phyloP scores from a whole-genome alignment of 2,113 vertebrate genomes.

The Colius striatus region DNA sequence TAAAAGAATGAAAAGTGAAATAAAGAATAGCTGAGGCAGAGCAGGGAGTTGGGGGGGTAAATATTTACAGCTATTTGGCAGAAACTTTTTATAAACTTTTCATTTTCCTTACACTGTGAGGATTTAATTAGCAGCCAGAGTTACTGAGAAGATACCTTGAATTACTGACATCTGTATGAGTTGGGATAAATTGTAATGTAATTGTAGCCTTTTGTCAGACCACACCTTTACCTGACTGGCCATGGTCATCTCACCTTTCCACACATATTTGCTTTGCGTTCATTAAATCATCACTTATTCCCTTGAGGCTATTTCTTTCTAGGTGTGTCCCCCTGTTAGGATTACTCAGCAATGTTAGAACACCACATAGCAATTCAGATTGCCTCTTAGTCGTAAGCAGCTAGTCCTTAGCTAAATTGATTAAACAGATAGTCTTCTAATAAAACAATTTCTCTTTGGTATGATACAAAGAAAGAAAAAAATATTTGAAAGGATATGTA shows the following conservation, averaged over 20 bases:
- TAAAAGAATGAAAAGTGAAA: not conserved
- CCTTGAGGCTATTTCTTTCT: not conserved
- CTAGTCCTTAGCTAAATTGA: not conserved
- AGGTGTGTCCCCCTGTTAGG: not conserved
- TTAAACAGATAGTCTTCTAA: not conserved
- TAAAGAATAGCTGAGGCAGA: not conserved
- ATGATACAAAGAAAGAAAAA: not conserved
- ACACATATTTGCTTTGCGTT: not conserved
- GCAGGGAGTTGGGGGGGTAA: not conserved
- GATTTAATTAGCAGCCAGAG: not conserved
- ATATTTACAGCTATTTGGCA: not conserved
- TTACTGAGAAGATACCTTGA: not conserved
- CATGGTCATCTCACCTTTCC: not conserved
- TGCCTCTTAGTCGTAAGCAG: not conserved
- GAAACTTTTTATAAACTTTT: not conserved
- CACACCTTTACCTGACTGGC: not conserved
- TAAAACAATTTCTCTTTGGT: not conserved
- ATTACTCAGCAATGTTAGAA: not conserved
- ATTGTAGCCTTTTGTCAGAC: not conserved
- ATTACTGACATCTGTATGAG: not conserved
- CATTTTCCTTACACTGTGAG: not conserved
- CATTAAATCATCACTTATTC: not conserved
- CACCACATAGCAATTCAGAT: not conserved
- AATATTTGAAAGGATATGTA: not conserved
- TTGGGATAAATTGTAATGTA: not conserved